Evolutionary conservation across 2,113 vertebrate species (phyloP).

Genomic region (Cercopithecus mona): DNA sequence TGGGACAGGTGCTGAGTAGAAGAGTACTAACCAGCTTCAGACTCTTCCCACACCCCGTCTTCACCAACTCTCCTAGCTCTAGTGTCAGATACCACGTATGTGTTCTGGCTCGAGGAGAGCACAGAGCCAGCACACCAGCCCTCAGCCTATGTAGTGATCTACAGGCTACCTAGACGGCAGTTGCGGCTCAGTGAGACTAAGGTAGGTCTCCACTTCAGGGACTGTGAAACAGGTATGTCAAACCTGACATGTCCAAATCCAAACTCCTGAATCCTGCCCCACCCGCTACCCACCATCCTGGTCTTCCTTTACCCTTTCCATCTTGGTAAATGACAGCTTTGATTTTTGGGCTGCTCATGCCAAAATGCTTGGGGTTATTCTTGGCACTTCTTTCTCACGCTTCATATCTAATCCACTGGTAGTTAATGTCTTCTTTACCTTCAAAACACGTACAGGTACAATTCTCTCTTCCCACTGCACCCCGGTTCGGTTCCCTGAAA

Average conservation of each 20-base stretch:
- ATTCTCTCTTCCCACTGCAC: not conserved
- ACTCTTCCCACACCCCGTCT: not conserved
- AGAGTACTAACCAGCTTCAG: not conserved
- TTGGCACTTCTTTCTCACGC: not conserved
- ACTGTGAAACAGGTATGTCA: not conserved
- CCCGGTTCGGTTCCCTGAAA: not conserved
- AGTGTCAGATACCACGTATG: not conserved
- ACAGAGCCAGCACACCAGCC: not conserved
- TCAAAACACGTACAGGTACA: slow-evolving; percentile 12
- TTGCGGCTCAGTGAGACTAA: not conserved
- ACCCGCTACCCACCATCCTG: not conserved
- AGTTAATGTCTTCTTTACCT: not conserved
- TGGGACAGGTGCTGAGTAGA: not conserved
- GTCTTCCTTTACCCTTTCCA: not conserved
- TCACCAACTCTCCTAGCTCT: not conserved
- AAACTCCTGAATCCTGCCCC: not conserved
- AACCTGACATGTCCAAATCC: not conserved
- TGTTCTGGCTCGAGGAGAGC: slow-evolving; percentile 16
- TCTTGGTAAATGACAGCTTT: slow-evolving; percentile 15
- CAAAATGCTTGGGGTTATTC: slow-evolving; percentile 36
- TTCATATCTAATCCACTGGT: not conserved
- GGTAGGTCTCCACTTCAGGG: not conserved
- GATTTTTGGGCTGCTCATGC: not conserved
- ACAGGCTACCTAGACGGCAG: not conserved
- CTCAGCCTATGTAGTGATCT: not conserved